Evolutionary conservation across 1,140 invertebrate genomes (phyloP), one percentile per base, ranked within the genome.

Genomic region (Drosophila kepulauana): DNA sequence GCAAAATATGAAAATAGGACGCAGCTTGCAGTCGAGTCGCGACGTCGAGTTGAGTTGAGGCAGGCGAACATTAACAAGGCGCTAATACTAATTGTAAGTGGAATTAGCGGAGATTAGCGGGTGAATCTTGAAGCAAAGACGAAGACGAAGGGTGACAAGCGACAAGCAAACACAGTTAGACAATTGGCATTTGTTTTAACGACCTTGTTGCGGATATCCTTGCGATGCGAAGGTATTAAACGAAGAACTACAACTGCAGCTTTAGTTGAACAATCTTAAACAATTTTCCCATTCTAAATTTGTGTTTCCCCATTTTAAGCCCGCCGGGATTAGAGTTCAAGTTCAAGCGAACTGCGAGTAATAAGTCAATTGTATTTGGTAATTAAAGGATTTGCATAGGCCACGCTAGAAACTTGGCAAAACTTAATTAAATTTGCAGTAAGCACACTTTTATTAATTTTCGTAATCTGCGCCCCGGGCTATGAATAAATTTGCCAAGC

Each of bases 71-170:
- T 81, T 91, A 87, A 82, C 88, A 87, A 88, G 78, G 64, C 80
- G 78, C 87, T 91, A 91, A 91, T 91, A 81, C 87, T 91, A 91
- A 91, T 91, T 91, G 88, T 91, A 91, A 91, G 90, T 82, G 75
- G 87, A 82, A 91, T 90, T 91, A 90, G 68, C 76, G 78, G 66
- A 86, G 87, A 91, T 91, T 91, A 88, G 84, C 78, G 79, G 33
- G 5, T 48, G 68, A 71, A 68, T 87, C 67, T 82, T 77, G 65
- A 70, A 81, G 67, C 20, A 2, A 20, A 65, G 45, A 33, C 41
- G 33, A n/a, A 43, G 28, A 11, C 28, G 33, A 46, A 20, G 20
- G 3, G 20, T 25, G 20, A 38, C 54, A 35, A 52, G 25, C 20
- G 20, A 25, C 20, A 25, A 7, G n/a, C 20, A 20, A 35, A 16